Conservation (phyloP, 2,888 invertebrate species). For the Ichneumoninae sp. region DNA sequence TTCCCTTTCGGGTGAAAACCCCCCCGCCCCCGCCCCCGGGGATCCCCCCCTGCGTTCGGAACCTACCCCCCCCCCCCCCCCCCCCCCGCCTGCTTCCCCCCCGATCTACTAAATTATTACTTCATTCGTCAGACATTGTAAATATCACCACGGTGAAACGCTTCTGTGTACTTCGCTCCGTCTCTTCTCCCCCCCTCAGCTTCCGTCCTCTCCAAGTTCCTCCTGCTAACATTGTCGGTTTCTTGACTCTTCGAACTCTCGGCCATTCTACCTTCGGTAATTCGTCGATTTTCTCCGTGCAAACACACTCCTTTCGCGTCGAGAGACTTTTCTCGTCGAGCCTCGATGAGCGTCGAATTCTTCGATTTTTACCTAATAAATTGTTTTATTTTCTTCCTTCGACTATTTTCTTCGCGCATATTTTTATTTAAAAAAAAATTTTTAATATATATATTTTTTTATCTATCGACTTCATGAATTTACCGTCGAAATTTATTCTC, state of each 20-base stretch:
- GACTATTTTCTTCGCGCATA: not conserved
- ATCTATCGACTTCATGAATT: not conserved
- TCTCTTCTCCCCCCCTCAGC: not conserved
- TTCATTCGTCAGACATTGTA: conserved; percentile 72
- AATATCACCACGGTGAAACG: conserved; percentile 74
- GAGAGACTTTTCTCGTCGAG: conserved; percentile 38
- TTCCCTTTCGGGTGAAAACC: not conserved
- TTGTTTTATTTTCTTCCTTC: no score
- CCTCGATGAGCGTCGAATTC: not conserved
- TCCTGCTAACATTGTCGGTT: conserved; percentile 15
- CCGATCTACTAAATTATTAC: conserved; percentile 74
- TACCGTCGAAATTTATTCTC: not conserved
- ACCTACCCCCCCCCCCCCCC: not conserved
- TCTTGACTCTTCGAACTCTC: conserved; percentile 51
- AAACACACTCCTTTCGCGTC: conserved; percentile 48
- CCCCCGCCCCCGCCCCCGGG: not conserved
- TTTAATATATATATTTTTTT: not conserved
- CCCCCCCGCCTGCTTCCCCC: not conserved
- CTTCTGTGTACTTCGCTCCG: conserved; percentile 30
- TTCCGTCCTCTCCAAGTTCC: not conserved
- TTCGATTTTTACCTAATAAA: not conserved
- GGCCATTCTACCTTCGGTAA: conserved; percentile 30
- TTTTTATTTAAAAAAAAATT: not conserved
- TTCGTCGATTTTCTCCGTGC: conserved; percentile 48
- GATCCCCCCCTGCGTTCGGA: not conserved